Base-by-base conservation (phyloP, 2,888 invertebrate genomes). In the Allolobophora icterica region DNA sequence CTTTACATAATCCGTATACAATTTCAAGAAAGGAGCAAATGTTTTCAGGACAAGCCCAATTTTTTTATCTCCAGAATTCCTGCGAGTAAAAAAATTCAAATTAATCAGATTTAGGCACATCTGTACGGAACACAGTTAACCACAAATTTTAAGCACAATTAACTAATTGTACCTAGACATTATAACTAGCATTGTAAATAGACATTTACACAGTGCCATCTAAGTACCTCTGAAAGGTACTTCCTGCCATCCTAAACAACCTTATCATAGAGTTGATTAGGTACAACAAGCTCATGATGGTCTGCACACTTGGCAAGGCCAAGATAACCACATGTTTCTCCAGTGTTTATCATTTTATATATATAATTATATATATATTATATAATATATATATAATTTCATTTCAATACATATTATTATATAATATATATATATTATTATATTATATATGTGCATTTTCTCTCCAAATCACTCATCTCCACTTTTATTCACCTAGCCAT, bases 1-100 rank as follows among this genome's bases (percentile, higher is more conserved):
- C 90, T 92, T 93, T 58, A 93, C 92, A 90, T 93, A 93, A n/a
- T 92, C 93, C 30, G 93, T 93, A 92, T 93, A 93, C 38, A 93
- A 91, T 89, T 93, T 93, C 34, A 93, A 92, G 91, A 92, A 93
- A 6, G 93, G 93, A 17, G 93, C 92, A 83, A 93, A 84, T 87
- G 91, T 92, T 87, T 89, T 91, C 92, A 93, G 93, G 89, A 92
- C 84, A 45, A 90, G 91, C 6, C 93, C 93, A 17, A 93, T 91
- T 87, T 38, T 87, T 40, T 84, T n/a, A 84, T 40, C 35, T 15
- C 89, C 38, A n/a, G n/a, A 52, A 35, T 90, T 87, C 91, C 92
- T 92, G 90, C 19, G 11, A 87, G 17, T 38, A 35, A 90, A 35
- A 40, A 89, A 34, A 30, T 11, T 38, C 30, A 38, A 89, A 38